Evolutionary conservation across 2,113 vertebrate species (phyloP), one percentile per base, ranked within the genome.

Genomic region (Corydoras maculifer): DNA sequence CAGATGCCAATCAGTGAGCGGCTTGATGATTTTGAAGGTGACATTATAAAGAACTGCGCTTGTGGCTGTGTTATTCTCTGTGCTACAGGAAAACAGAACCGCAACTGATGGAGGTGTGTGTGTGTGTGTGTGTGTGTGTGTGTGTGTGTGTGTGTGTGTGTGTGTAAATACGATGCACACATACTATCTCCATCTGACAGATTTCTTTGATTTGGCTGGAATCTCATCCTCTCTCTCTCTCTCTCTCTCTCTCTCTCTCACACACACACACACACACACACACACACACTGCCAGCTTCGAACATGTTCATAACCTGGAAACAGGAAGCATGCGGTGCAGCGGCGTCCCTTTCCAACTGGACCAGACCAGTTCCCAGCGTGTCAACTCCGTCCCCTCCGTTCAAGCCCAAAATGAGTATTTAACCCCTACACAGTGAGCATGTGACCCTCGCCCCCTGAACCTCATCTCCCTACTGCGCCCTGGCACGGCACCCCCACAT

Each of bases 1-100:
- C 50, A 63, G 60, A 57, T 60, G 81, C 81, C 86, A 88, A 72
- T 87, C 85, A 72, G 68, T 13, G 54, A 82, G 49, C 69, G 61
- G 65, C 79, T 78, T 84, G 81, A 83, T 76, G 60, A 82, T 69
- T 82, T 78, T 80, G 62, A 75, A 75, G 74, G 74, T 75, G 74
- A 75, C 74, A 65, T 31, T 65, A 69, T 8, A 25, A 55, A 57
- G 51, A 64, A 69, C 18, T 65, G 57, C 43, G 69, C 69, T 25
- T 25, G 18, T 49, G 61, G 60, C 43, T 62, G 62, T 25, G 30
- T 25, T 25, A 25, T 25, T 25, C 43, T 72, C 65, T 72, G 32
- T 72, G 10, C 48, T 35, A 25, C 58, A 43, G 69, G 54, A 63
- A 64, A 50, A 43, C 35, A 43, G 35, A 43, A 43, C 35, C 4